These are phyloP conservation scores for Choloepus didactylus DNA, from an alignment of 2,797 vertebrate species.

Conservation along the genomic window DNA sequence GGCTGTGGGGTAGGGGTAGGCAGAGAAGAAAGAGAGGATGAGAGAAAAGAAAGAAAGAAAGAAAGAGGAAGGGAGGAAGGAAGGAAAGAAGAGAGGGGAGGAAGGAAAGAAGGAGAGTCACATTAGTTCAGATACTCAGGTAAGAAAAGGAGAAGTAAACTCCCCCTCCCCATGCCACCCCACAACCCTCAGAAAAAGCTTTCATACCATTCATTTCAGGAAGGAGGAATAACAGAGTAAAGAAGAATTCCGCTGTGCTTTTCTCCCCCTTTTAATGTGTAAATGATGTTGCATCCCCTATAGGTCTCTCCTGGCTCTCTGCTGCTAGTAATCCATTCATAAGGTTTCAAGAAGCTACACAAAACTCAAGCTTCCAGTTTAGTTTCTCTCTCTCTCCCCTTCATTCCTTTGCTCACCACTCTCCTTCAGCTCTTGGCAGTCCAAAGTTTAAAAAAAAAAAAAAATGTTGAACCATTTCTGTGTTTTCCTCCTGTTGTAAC, in stretches of 20 bases:
- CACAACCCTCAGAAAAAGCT: slow-evolving; percentile 72
- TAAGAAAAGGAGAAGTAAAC: slow-evolving; percentile 60
- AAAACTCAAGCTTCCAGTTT: slow-evolving; percentile 77
- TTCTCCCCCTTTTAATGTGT: slow-evolving; percentile 62
- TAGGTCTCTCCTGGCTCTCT: slow-evolving; percentile 75
- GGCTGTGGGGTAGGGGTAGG: neutral
- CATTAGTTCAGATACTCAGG: slow-evolving; percentile 56
- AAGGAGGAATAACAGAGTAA: slow-evolving; percentile 69
- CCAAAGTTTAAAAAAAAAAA: slow-evolving; percentile 83
- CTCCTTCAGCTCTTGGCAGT: slow-evolving; percentile 86
- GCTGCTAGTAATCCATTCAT: slow-evolving; percentile 85
- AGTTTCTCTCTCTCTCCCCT: slow-evolving; percentile 82
- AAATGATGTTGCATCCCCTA: slow-evolving; percentile 80
- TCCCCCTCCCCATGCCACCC: slow-evolving; percentile 61
- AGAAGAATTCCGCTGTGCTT: slow-evolving; percentile 64
- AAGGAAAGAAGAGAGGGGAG: neutral
- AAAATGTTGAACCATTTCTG: slow-evolving; percentile 86
- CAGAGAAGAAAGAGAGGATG: neutral
- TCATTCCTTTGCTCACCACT: slow-evolving; percentile 85
- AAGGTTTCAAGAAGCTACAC: slow-evolving; percentile 82
- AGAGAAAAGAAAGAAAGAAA: slow-evolving; percentile 51
- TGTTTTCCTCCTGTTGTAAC: slow-evolving; percentile 84
- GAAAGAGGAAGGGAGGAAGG: neutral
- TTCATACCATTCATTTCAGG: slow-evolving; percentile 81
- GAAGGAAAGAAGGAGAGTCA: neutral